phyloP scores from a whole-genome alignment of 2,888 invertebrate species.

The Sphaeridia pumilis region DNA sequence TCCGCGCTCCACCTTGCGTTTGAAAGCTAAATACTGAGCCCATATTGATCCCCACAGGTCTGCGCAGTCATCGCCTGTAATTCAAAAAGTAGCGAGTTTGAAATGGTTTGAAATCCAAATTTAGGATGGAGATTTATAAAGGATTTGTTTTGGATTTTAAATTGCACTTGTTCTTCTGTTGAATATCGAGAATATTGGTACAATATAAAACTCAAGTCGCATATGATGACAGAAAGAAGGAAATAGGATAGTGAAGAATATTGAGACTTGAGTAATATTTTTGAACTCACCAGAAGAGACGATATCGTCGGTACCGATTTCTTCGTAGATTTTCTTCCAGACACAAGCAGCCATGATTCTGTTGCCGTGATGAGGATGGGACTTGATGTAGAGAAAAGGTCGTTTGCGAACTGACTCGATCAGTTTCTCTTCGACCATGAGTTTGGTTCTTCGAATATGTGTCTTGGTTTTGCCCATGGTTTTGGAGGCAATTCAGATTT shows the following conservation, averaged over 20 bases:
- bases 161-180: too few species aligned
- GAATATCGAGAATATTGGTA: too few species aligned
- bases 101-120: too few species aligned
- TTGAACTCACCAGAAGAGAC: constrained; percentile 3
- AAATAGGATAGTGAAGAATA: too few species aligned
- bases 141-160: too few species aligned
- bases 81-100: too few species aligned
- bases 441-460: constrained; percentile 2
- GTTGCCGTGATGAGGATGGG: neutral
- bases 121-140: too few species aligned
- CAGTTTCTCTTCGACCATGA: neutral
- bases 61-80: constrained; percentile 2
- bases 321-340: constrained; percentile 4
- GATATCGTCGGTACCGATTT: neutral
- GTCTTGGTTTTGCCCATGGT: constrained; percentile 1
- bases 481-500: too few species aligned
- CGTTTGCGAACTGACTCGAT: neutral
- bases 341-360: neutral
- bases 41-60: constrained; percentile 2
- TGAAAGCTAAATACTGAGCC: constrained; percentile 1
- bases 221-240: too few species aligned
- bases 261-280: too few species aligned
- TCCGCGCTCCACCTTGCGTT: neutral
- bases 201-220: too few species aligned
- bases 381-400: neutral